Base-by-base conservation (phyloP, 1,140 invertebrate genomes). In the Apis florea region DNA sequence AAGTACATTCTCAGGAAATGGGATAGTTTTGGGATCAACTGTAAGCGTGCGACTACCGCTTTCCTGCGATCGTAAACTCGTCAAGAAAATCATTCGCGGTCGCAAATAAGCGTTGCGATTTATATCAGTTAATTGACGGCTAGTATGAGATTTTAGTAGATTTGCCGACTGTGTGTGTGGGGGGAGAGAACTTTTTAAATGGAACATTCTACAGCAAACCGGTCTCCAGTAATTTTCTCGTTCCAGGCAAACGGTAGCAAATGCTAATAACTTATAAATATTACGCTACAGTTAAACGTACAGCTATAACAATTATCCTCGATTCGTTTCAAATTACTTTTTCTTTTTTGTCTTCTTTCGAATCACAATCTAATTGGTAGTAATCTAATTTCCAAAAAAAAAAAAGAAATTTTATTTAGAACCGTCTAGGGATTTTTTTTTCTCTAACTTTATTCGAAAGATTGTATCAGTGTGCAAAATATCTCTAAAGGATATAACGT, bases 201-300 rank as follows among this genome's bases (percentile, higher is more conserved):
- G 53, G 21, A 31, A 51, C 70, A 61, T 80, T 82, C 83, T 82
- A 75, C 53, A 31, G 40, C 21, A 19, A 74, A 84, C 40, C 79
- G 74, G 26, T 78, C 54, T n/a, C 26, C n/a, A n/a, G 59, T 71
- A 67, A 79, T 86, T 85, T 85, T 66, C 79, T 82, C 51, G 68
- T 69, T 85, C 75, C 70, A 26, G 19, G 66, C 53, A 26, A 68
- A 68, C 82, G 71, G 66, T 85, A 78, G 77, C 31, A 40, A 40
- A 61, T 71, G 72, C 53, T 84, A 85, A 85, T 85, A 81, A 85
- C 54, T 84, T 76, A n/a, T n/a, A 72, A 81, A 78, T 68, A 81
- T 61, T 63, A 83, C 68, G 76, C 61, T 51, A 67, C n/a, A 19
- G 56, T 59, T 61, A 70, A 79, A 69, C n/a, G n/a, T n/a, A n/a